Evolutionary conservation across 2,113 vertebrate species (phyloP).

Genomic region (Erpornis zantholeuca): DNA sequence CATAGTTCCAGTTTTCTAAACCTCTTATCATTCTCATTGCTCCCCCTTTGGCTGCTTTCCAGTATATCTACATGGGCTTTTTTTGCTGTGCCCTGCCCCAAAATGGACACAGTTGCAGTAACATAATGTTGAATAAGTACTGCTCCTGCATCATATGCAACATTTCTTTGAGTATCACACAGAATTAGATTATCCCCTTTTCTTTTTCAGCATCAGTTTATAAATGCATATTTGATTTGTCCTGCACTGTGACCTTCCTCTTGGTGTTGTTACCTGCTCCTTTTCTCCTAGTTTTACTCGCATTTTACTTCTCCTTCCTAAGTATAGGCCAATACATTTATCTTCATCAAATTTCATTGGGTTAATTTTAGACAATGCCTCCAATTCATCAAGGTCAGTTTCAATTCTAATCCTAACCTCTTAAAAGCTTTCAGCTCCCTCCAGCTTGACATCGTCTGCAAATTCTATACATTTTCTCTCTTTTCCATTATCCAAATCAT

Average conservation of each 20-base stretch:
- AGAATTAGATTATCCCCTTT: background rate
- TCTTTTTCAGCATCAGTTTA: background rate
- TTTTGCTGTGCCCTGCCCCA: background rate
- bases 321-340: background rate
- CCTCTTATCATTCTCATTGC: slow-evolving; percentile 18
- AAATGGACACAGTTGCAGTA: background rate
- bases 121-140: background rate
- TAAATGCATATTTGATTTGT: background rate
- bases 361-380: slow-evolving; percentile 12
- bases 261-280: background rate
- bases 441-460: background rate
- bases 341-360: background rate
- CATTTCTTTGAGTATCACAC: background rate
- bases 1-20: slow-evolving; percentile 42
- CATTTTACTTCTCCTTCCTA: background rate
- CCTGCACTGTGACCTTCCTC: background rate
- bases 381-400: slow-evolving; percentile 29
- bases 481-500: slow-evolving; percentile 30
- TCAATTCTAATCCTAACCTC: background rate
- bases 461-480: slow-evolving; percentile 20
- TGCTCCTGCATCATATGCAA: background rate
- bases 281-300: background rate
- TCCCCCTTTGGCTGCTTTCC: slow-evolving; percentile 27
- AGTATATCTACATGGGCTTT: background rate
- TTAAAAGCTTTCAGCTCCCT: slow-evolving; percentile 43